Conservation (phyloP, 2,797 vertebrate species). For the Gallinago nigripennis region DNA sequence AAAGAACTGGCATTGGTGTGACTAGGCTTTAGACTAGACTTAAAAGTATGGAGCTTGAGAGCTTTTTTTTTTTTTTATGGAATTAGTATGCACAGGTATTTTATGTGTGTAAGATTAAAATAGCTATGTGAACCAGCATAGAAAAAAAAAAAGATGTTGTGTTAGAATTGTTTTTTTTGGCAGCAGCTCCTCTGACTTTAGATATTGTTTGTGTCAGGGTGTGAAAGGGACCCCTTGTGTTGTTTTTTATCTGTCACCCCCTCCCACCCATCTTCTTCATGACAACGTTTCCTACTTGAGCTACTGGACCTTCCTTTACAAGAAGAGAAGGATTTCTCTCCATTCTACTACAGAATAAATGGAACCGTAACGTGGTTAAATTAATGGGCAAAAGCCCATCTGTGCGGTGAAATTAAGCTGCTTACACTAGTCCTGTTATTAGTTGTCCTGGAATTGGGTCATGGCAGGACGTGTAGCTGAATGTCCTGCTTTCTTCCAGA, state of each 20-base stretch:
- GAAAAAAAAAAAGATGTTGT: background rate
- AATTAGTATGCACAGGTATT: background rate
- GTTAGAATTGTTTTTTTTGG: background rate
- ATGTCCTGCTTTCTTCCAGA: background rate
- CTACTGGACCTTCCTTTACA: background rate
- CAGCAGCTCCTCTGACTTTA: background rate
- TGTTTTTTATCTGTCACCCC: background rate
- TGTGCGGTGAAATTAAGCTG: slow-evolving; percentile 2
- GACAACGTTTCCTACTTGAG: background rate
- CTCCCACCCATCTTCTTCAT: background rate
- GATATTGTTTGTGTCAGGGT: background rate
- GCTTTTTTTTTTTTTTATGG: background rate
- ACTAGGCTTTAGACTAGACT: background rate
- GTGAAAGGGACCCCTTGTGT: background rate
- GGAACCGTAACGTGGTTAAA: background rate
- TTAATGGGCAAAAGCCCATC: background rate
- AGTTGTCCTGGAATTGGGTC: background rate
- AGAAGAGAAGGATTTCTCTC: background rate
- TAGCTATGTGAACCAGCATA: background rate
- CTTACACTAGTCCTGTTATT: background rate
- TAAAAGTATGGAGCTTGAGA: too few relatives aligned
- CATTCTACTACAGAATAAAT: background rate
- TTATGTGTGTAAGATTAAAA: background rate
- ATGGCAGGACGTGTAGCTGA: background rate
- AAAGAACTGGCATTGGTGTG: background rate